Conservation (phyloP, 2,888 invertebrate genomes). For the Portevinia maculata region DNA sequence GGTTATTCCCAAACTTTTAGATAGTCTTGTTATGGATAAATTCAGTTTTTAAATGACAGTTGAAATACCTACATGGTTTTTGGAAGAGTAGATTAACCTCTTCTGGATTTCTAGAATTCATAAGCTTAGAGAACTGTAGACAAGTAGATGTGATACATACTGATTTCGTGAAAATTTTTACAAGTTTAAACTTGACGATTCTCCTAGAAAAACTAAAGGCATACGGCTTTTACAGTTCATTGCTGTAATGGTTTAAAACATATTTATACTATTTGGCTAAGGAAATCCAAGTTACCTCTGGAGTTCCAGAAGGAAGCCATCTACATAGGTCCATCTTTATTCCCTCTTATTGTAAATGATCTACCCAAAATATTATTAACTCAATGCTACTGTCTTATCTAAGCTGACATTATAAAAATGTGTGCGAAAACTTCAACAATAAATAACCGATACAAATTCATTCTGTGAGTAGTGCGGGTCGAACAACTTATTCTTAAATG, state of each 20-base stretch:
- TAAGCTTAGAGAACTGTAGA: not conserved
- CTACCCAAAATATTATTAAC: not conserved
- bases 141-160: not conserved
- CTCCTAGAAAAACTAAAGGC: not conserved
- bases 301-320: not conserved
- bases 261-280: not conserved
- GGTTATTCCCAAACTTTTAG: too few relatives aligned
- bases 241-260: not conserved
- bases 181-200: not conserved
- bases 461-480: too few relatives aligned
- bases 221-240: not conserved
- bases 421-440: too few relatives aligned
- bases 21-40: too few relatives aligned
- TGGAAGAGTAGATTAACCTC: not conserved
- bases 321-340: not conserved
- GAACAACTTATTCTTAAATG: too few relatives aligned
- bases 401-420: too few relatives aligned
- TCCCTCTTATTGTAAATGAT: not conserved
- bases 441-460: too few relatives aligned
- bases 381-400: too few relatives aligned
- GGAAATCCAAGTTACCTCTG: not conserved
- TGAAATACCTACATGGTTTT: not conserved
- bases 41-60: too few relatives aligned
- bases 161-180: not conserved
- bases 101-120: not conserved